A percentile compares a stretch with the other conserved stretches of the same genome.
These are phyloP conservation scores for Hirudinaria manillensis DNA, from an alignment of 2,888 invertebrate genomes.

Conservation along the genomic window DNA sequence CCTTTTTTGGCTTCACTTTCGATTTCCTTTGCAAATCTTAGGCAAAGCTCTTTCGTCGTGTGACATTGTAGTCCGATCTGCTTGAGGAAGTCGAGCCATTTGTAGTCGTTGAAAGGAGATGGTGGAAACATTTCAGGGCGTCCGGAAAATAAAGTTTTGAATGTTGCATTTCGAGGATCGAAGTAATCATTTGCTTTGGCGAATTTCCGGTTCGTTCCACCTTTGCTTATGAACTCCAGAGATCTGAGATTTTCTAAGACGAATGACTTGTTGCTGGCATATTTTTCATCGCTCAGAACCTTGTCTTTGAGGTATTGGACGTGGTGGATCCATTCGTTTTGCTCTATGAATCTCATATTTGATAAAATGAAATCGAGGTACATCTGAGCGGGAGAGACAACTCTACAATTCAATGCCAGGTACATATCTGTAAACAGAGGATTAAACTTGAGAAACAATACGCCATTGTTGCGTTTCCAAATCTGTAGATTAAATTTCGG, in stretches of 20 bases:
- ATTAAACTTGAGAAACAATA: constrained; percentile 39
- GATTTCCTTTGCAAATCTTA: constrained; percentile 39
- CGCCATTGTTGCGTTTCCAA: constrained; percentile 37
- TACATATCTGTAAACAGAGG: constrained; percentile 36
- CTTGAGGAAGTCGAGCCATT: constrained; percentile 41
- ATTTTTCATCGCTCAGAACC: constrained; percentile 36
- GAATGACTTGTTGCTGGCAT: constrained; percentile 33
- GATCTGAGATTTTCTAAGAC: constrained; percentile 34
- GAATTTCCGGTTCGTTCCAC: constrained; percentile 24
- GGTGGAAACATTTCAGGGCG: constrained; percentile 38
- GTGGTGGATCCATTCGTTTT: constrained; percentile 36
- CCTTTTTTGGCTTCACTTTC: constrained; percentile 35
- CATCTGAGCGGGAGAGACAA: constrained; percentile 35
- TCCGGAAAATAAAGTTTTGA: constrained; percentile 37
- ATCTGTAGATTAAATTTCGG: constrained; percentile 38
- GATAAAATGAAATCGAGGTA: constrained; percentile 40
- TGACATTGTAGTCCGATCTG: constrained; percentile 38
- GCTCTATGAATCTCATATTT: constrained; percentile 38
- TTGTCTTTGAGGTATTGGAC: constrained; percentile 40
- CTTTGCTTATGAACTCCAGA: constrained; percentile 38
- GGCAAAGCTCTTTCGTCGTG: constrained; percentile 37
- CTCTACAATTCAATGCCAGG: constrained; percentile 35
- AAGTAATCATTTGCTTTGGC: constrained; percentile 36
- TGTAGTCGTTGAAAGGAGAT: constrained; percentile 39
- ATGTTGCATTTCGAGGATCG: constrained; percentile 40